These are phyloP conservation scores for Protobothrops mucrosquamatus DNA, from an alignment of 2,113 vertebrate genomes.

Conservation along the genomic window DNA sequence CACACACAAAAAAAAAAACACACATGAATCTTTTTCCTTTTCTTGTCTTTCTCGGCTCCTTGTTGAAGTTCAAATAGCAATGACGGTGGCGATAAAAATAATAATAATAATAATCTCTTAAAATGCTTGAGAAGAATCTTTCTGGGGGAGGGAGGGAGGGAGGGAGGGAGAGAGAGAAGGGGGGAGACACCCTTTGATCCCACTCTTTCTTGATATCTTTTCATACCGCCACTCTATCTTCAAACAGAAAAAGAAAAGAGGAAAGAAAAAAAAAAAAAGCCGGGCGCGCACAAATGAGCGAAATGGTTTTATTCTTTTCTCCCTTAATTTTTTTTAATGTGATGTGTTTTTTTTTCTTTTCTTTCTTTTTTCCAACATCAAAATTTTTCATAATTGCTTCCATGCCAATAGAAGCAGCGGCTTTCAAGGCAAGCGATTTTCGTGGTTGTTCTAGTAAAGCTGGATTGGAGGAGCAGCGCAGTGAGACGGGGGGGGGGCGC, in stretches of 20 bases:
- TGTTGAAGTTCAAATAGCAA: slow-evolving; percentile 64
- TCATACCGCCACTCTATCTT: slow-evolving; percentile 71
- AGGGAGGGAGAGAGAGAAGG: slow-evolving; percentile 18
- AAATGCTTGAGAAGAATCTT: slow-evolving; percentile 74
- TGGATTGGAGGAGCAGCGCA: slow-evolving; percentile 67
- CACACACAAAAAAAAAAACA: background rate
- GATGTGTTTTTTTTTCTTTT: slow-evolving; percentile 13
- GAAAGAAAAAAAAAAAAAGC: slow-evolving; percentile 27
- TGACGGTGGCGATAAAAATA: slow-evolving; percentile 1
- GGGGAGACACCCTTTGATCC: slow-evolving; percentile 72
- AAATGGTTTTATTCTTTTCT: slow-evolving; percentile 72
- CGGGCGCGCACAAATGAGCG: slow-evolving; percentile 59
- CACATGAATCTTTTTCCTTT: slow-evolving; percentile 49
- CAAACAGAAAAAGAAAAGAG: slow-evolving; percentile 45
- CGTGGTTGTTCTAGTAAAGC: slow-evolving; percentile 70
- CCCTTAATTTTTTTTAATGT: background rate
- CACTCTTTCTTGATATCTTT: slow-evolving; percentile 75
- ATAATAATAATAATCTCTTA: slow-evolving; percentile 62
- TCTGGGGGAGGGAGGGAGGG: slow-evolving; percentile 37
- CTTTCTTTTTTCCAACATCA: slow-evolving; percentile 82
- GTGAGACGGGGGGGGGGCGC: background rate
- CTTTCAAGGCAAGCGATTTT: slow-evolving; percentile 70
- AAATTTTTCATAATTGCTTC: slow-evolving; percentile 96
- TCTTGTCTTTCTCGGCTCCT: slow-evolving; percentile 79
- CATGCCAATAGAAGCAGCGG: slow-evolving; percentile 72